Base-by-base conservation (phyloP, 92 coral and sea anemone genomes). In the Palythoa grandiflora region DNA sequence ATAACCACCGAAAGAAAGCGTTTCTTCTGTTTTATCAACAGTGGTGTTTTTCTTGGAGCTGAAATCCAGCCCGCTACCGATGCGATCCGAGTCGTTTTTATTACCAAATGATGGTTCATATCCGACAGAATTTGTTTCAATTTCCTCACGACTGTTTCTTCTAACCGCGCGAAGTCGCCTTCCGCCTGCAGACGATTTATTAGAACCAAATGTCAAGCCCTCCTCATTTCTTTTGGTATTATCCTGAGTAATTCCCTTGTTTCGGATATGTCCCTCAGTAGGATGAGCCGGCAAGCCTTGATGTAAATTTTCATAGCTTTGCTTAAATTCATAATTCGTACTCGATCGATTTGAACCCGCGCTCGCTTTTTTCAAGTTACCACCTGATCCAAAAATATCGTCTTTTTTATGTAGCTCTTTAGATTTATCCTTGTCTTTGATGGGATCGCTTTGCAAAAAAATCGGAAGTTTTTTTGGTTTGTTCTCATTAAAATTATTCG, bases 251-350 rank as follows among this genome's bases (percentile, higher is more conserved):
- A 78, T 76, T 28, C 89, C 88, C 36, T 87, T 89, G 38, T 81
- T 72, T 35, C 92, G 87, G 12, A 88, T 60, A 73, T 87, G 88
- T 52, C 93, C 96, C 83, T 89, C 98, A 16, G 98, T 81, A 9
- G 96, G 94, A 78, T 93, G 94, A 9, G 99, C 98, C 15, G 99
- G 99, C 1, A 95, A 87, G 9, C 99, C 99, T 55, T 95, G 95
- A 61, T 96, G 98, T 71, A 97, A 94, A 68, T 97, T 97, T 71
- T 97, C 91, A 50, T 95, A 95, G 44, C 94, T 96, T 86, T 94
- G 92, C 89, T 94, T 95, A 71, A 96, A 91, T 35, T 97, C 98
- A 73, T 95, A 91, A 60, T 73, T 60, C 10, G 68, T 88, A 9
- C 73, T 85, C 7, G 95, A 89, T 12, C 85, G 83, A 44, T 90